Base-by-base conservation (phyloP, 2,888 invertebrate genomes). In the Neria commutata region DNA sequence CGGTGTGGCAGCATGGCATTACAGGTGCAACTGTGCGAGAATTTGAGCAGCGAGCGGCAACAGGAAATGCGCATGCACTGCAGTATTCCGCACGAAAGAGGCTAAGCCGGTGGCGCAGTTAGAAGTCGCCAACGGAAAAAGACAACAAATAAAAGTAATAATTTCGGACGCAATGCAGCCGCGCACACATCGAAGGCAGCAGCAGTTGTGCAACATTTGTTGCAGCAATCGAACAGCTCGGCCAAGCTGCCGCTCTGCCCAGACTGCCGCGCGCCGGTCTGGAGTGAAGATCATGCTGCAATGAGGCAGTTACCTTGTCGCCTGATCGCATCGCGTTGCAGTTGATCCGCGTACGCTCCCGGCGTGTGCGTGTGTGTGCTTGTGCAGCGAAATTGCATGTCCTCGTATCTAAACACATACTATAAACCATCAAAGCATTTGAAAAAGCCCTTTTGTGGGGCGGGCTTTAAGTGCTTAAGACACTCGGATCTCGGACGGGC, bases 371-470 rank as follows among this genome's bases (percentile, higher is more conserved):
- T 37, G n/a, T 17, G 42, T 42, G 21, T 42, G 42, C 21, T 42
- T 42, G 21, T 42, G 42, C 17, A 21, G 70, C 68, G 67, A 72
- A 71, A 71, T 71, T 71, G 72, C 73, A 71, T 66, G 71, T 71
- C 72, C 71, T 72, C 68, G 67, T 71, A 71, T 71, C 72, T 71
- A 72, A 71, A 71, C 71, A 73, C 69, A 72, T 71, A 72, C 71
- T 72, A n/a, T n/a, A n/a, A 72, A 72, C 71, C 71, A 71, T 71
- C 72, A 42, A n/a, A 42, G 42, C 21, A 21, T 42, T 42, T 42
- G 42, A 14, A 42, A n/a, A 42, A 42, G 10, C 42, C 42, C 14
- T 42, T 26, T 16, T 23, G 23, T 45, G 56, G 56, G 59, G 59
- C 51, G 62, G 24, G n/a, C 50, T 50, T 54, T 51, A 48, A 47